Percentiles rank a stretch among this genome's conserved stretches.
Conservation (phyloP, 1,140 invertebrate genomes). For the Cotesia vestalis region DNA sequence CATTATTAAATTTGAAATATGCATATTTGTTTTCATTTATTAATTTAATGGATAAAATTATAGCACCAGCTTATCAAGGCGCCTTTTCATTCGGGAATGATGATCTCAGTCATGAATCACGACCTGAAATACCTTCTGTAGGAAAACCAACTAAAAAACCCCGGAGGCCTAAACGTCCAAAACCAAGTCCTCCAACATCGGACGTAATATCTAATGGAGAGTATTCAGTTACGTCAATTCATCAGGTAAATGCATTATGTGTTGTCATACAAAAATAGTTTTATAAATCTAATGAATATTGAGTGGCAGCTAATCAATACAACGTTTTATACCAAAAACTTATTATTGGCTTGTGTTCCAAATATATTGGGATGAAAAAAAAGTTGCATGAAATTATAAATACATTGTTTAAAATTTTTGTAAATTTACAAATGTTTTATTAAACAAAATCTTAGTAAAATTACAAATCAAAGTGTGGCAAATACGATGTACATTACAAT, state of each 20-base stretch:
- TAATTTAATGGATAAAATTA: conserved; percentile 12
- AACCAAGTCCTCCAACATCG: conserved; percentile 49
- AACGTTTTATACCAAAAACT: not conserved
- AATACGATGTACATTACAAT: too few species aligned
- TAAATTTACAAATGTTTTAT: too few species aligned
- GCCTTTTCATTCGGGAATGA: conserved; percentile 61
- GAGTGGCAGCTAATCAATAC: conserved; percentile 1
- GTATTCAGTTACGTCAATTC: conserved; percentile 56
- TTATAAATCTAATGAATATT: conserved; percentile 4
- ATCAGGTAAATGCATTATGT: conserved; percentile 53
- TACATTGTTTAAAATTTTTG: not conserved
- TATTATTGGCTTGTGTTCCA: not conserved
- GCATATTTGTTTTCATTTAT: not conserved
- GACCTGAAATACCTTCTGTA: conserved; percentile 47
- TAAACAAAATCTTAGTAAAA: too few species aligned
- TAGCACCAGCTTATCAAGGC: conserved; percentile 56
- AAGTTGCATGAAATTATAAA: not conserved
- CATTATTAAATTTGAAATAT: not conserved
- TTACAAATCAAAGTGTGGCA: too few species aligned
- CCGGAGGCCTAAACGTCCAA: conserved; percentile 55
- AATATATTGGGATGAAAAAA: not conserved
- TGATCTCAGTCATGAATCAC: conserved; percentile 70
- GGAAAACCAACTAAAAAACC: conserved; percentile 54
- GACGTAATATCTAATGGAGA: conserved; percentile 57
- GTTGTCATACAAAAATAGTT: not conserved